A percentile compares a stretch with the other conserved stretches of the same genome.
These are phyloP conservation scores for Dunckerocampus dactyliophorus DNA, from an alignment of 2,113 vertebrate genomes.

Conservation along the genomic window DNA sequence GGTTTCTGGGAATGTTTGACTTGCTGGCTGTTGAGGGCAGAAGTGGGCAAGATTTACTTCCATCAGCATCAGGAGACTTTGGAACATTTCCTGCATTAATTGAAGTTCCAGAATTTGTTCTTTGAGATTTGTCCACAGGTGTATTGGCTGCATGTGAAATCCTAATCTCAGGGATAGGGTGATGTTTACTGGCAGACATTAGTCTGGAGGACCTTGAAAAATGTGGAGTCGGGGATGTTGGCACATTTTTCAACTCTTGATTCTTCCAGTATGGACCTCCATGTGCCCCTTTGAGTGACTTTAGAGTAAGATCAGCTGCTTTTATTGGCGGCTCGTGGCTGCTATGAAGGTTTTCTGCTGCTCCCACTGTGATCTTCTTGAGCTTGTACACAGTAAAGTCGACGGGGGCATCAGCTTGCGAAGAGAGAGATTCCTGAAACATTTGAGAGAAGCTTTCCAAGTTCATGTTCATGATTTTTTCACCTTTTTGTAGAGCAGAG, in stretches of 20 bases:
- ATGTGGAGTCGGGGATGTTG: slow-evolving; percentile 18
- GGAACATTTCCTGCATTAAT: slow-evolving; percentile 60
- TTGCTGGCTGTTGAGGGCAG: slow-evolving; percentile 10
- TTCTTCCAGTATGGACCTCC: slow-evolving; percentile 72
- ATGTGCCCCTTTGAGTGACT: slow-evolving; percentile 39
- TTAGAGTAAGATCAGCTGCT: slow-evolving; percentile 77
- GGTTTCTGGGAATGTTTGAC: slow-evolving; percentile 27
- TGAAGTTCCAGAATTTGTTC: slow-evolving; percentile 70
- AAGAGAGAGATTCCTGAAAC: slow-evolving; percentile 82
- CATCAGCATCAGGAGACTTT: slow-evolving; percentile 59
- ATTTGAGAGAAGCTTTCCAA: slow-evolving; percentile 84
- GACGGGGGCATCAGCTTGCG: slow-evolving; percentile 78
- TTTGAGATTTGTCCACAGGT: slow-evolving; percentile 58
- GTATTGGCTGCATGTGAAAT: slow-evolving; percentile 62
- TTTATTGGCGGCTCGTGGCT: slow-evolving; percentile 56
- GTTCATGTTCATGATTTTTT: slow-evolving; percentile 86
- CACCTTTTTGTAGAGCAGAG: slow-evolving; percentile 78
- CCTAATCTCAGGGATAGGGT: slow-evolving; percentile 61
- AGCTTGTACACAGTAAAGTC: slow-evolving; percentile 84
- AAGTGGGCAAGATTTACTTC: slow-evolving; percentile 41
- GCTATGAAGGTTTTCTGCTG: slow-evolving; percentile 52
- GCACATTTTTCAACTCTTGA: slow-evolving; percentile 43
- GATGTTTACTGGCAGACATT: slow-evolving; percentile 21
- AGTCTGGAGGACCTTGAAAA: slow-evolving; percentile 53
- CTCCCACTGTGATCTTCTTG: slow-evolving; percentile 80